These are phyloP conservation scores for Oreotrochilus melanogaster DNA, from an alignment of 2,113 vertebrate species.

Conservation along the genomic window DNA sequence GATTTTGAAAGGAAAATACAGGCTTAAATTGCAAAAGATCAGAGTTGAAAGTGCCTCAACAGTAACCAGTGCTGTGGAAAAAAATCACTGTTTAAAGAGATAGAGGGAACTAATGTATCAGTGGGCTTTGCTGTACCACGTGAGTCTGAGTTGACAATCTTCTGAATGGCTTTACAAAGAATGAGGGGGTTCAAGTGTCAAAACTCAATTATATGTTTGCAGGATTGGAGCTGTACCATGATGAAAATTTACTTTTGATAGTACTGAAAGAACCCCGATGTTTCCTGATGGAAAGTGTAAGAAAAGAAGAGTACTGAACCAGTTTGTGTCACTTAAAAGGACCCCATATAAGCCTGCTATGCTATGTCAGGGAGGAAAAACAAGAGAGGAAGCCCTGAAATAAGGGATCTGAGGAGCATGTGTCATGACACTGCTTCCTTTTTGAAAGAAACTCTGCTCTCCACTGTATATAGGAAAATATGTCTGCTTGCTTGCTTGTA, in stretches of 20 bases:
- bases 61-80: background rate
- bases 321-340: background rate
- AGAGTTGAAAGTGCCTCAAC: background rate
- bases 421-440: background rate
- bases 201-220: background rate
- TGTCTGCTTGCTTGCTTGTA: background rate
- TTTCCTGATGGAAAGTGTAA: background rate
- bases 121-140: background rate
- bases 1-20: background rate
- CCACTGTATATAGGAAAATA: background rate
- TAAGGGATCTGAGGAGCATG: background rate
- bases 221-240: background rate
- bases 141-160: background rate
- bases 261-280: background rate
- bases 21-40: background rate
- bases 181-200: background rate
- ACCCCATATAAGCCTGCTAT: background rate
- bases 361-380: too few species aligned
- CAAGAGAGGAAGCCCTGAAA: background rate
- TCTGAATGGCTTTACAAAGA: background rate
- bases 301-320: background rate
- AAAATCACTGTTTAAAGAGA: background rate
- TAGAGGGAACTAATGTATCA: background rate
- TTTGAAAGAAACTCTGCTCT: background rate
- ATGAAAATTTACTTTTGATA: background rate